These are phyloP conservation scores for Manis pentadactyla DNA, from an alignment of 2,797 vertebrate species.

Conservation along the genomic window DNA sequence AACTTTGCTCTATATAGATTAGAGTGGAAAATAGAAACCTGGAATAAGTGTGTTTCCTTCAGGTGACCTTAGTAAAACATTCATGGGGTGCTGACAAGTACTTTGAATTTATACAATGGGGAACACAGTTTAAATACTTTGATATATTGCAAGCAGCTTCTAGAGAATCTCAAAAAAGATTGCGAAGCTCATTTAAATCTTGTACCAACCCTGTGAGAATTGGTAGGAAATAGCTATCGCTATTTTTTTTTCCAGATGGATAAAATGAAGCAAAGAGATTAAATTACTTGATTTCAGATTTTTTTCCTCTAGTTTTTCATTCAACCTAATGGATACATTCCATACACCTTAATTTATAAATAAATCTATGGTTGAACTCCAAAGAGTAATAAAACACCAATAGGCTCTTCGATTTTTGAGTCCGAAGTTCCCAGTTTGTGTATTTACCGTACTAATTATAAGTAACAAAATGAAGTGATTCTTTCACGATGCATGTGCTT, in stretches of 20 bases:
- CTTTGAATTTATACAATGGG: slow-evolving; percentile 84
- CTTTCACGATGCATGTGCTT: neutral
- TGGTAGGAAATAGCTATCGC: slow-evolving; percentile 72
- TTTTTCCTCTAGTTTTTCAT: neutral
- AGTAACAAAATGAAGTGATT: neutral
- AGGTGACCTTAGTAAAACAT: slow-evolving; percentile 84
- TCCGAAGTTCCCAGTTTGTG: neutral
- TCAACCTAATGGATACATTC: neutral
- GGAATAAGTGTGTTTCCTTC: slow-evolving; percentile 81
- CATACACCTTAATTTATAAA: slow-evolving; percentile 54
- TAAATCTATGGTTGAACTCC: slow-evolving; percentile 44
- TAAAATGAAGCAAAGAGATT: slow-evolving; percentile 79
- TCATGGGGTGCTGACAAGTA: slow-evolving; percentile 83
- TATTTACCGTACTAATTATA: slow-evolving; percentile 56
- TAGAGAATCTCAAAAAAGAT: slow-evolving; percentile 79
- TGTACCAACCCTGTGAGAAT: slow-evolving; percentile 79
- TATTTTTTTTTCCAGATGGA: slow-evolving; percentile 61
- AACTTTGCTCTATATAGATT: slow-evolving; percentile 78
- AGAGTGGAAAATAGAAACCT: slow-evolving; percentile 78
- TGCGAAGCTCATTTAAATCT: slow-evolving; percentile 82
- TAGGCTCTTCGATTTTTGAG: slow-evolving; percentile 31
- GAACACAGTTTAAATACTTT: slow-evolving; percentile 84
- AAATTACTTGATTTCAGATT: slow-evolving; percentile 75
- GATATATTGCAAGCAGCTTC: slow-evolving; percentile 82
- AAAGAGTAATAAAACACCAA: neutral